Evolutionary conservation across 2,113 vertebrate genomes (phyloP).

Genomic region (Zeus faber): DNA sequence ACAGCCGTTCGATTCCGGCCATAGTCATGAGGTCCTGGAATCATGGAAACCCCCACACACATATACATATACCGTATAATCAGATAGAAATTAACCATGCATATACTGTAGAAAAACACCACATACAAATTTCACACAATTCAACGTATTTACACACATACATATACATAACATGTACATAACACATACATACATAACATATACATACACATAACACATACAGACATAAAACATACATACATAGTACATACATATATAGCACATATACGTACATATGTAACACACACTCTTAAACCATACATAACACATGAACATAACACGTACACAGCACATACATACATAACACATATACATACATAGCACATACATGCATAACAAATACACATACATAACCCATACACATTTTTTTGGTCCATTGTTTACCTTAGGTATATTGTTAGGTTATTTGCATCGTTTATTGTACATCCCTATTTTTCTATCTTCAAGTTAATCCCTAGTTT

Average conservation of each 20-base stretch:
- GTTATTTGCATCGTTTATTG: too few relatives aligned
- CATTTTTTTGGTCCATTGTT: too few relatives aligned
- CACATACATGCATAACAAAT: background rate
- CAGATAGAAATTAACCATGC: background rate
- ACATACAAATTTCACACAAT: background rate
- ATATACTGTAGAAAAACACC: background rate
- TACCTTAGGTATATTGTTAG: too few relatives aligned
- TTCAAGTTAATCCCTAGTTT: too few relatives aligned
- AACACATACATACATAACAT: background rate
- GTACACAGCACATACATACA: too few relatives aligned
- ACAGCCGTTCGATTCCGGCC: conserved; percentile 72
- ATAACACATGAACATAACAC: too few relatives aligned
- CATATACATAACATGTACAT: background rate
- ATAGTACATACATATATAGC: too few relatives aligned
- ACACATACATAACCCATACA: conserved; percentile 1
- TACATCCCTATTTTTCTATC: too few relatives aligned
- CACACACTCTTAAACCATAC: background rate
- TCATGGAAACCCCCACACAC: conserved; percentile 5
- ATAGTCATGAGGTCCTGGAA: conserved; percentile 68
- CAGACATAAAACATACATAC: too few relatives aligned
- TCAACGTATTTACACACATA: background rate
- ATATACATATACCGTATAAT: conserved; percentile 7
- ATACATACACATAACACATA: too few relatives aligned
- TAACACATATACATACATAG: too few relatives aligned
- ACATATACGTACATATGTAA: conserved; percentile 9